Evolutionary conservation across 2,888 invertebrate species (phyloP).

Genomic region (Tenthredo livida): DNA sequence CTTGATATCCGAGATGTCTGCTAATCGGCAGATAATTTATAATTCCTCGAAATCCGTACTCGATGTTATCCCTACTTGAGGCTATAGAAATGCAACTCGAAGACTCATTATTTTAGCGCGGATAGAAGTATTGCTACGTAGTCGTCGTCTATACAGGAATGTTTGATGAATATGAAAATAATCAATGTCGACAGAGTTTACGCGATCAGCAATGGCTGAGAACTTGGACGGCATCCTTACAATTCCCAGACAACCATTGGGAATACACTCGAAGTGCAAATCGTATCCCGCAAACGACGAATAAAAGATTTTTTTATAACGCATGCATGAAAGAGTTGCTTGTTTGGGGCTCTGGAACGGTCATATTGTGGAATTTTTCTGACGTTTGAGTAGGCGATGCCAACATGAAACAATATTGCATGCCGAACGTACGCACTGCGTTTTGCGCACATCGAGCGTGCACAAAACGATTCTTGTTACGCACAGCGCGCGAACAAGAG

Average conservation of each 20-base stretch:
- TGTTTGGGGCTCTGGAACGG: too few species aligned
- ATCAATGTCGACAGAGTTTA: neutral
- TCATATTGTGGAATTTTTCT: too few species aligned
- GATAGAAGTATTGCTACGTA: neutral
- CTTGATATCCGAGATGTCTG: neutral
- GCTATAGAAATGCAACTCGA: neutral
- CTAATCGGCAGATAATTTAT: neutral
- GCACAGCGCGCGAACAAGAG: too few species aligned
- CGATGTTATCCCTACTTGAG: neutral
- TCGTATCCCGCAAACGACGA: neutral
- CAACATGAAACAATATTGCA: too few species aligned
- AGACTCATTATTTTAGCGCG: neutral
- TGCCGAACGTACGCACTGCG: too few species aligned
- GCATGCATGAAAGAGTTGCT: too few species aligned
- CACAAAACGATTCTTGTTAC: too few species aligned
- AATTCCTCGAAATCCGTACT: neutral
- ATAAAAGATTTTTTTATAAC: too few species aligned
- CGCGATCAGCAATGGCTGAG: neutral
- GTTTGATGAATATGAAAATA: neutral
- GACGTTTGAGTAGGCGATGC: too few species aligned
- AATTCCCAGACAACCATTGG: neutral
- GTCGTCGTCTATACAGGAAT: neutral
- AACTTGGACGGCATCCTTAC: neutral
- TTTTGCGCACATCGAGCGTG: too few species aligned
- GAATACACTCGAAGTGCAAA: neutral